Percentiles rank a stretch among this genome's conserved stretches.
Conservation (phyloP, 2,888 invertebrate species). For the Patella pellucida region DNA sequence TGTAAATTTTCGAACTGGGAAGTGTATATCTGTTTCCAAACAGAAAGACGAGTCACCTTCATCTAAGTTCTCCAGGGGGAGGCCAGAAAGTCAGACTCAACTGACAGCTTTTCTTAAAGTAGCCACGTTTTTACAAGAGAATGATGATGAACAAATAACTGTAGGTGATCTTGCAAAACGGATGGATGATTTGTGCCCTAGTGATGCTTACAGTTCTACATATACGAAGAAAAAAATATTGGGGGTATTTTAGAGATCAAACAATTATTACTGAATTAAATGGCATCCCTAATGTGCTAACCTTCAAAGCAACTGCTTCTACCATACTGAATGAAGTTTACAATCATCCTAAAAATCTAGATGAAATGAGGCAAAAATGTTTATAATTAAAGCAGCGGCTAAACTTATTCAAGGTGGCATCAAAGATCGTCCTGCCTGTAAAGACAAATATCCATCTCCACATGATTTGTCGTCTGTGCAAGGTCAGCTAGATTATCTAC, state of each 20-base stretch:
- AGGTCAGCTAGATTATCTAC: too few species aligned
- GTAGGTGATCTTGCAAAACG: background rate
- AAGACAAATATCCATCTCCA: too few species aligned
- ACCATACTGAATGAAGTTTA: too few species aligned
- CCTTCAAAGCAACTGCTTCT: too few species aligned
- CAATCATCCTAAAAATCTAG: too few species aligned
- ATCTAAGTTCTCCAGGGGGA: background rate
- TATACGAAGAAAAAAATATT: background rate
- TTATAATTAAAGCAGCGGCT: too few species aligned
- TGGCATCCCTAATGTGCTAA: too few species aligned
- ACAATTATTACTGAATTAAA: too few species aligned
- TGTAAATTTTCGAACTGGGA: background rate
- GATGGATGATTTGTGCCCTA: background rate
- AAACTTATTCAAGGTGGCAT: too few species aligned
- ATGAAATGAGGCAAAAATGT: background rate
- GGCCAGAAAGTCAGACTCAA: background rate
- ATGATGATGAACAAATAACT: background rate
- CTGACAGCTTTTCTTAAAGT: background rate
- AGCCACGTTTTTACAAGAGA: background rate
- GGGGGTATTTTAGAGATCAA: too few species aligned
- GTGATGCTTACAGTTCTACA: background rate
- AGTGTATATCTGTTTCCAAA: background rate
- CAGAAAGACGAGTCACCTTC: background rate
- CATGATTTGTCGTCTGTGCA: too few species aligned
- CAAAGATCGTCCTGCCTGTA: too few species aligned